Conservation (phyloP, 2,113 vertebrate species). For the Potamarius usumacintae region DNA sequence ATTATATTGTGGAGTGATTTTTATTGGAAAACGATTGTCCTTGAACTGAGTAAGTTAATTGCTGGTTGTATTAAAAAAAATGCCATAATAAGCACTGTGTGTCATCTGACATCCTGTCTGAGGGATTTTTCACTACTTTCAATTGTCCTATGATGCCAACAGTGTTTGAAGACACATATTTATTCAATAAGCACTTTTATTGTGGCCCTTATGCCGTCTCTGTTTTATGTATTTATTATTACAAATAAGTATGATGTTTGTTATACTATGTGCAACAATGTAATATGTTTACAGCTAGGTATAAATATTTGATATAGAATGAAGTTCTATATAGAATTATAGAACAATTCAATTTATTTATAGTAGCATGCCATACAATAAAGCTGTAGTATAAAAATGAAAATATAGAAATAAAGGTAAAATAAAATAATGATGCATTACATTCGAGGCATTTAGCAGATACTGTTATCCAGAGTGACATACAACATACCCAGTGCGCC, state of each 20-base stretch:
- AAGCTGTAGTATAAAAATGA: neutral
- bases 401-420: neutral
- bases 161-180: neutral
- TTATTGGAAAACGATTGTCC: neutral
- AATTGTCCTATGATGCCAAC: neutral
- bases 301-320: neutral
- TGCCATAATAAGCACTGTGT: neutral
- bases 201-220: neutral
- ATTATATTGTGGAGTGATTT: neutral
- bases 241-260: neutral
- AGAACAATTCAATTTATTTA: neutral
- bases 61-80: neutral
- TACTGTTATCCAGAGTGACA: too few relatives aligned
- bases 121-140: neutral
- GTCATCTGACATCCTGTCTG: slow-evolving; percentile 10
- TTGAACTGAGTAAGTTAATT: neutral
- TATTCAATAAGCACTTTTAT: neutral
- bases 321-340: neutral
- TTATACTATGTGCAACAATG: neutral
- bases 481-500: too few relatives aligned
- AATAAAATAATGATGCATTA: neutral
- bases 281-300: neutral
- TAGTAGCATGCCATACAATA: neutral
- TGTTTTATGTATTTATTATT: neutral
- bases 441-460: too few relatives aligned